Conservation (phyloP, 2,797 vertebrate genomes). For the Paramormyrops hopkinsi region DNA sequence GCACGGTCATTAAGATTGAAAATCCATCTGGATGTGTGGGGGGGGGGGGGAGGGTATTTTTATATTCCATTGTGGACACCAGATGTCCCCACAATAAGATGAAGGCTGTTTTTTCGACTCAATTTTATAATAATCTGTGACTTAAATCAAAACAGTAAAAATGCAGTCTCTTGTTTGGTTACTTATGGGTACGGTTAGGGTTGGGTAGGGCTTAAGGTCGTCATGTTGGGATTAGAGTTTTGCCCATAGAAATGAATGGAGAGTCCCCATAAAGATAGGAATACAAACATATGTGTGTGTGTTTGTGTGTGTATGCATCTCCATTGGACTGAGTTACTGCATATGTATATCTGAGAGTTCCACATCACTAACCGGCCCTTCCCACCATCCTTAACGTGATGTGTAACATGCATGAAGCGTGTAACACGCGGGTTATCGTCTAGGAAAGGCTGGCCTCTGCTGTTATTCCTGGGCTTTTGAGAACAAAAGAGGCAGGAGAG, state of each 20-base stretch:
- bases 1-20: background rate
- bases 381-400: background rate
- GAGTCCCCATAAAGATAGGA: background rate
- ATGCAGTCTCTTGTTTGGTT: background rate
- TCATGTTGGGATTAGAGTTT: background rate
- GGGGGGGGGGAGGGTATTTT: too few species aligned
- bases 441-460: background rate
- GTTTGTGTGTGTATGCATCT: background rate
- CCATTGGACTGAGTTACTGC: background rate
- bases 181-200: background rate
- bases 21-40: background rate
- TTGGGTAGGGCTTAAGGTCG: background rate
- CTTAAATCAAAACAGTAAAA: background rate
- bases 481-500: background rate
- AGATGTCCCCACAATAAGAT: background rate
- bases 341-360: background rate
- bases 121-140: background rate
- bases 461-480: background rate
- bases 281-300: background rate
- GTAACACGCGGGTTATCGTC: background rate
- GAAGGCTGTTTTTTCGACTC: background rate
- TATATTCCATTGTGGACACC: background rate
- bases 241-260: background rate
- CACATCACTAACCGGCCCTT: background rate
- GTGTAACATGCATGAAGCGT: background rate